These are phyloP conservation scores for Bostrychus sinensis DNA, from an alignment of 2,113 vertebrate species.

Conservation along the genomic window DNA sequence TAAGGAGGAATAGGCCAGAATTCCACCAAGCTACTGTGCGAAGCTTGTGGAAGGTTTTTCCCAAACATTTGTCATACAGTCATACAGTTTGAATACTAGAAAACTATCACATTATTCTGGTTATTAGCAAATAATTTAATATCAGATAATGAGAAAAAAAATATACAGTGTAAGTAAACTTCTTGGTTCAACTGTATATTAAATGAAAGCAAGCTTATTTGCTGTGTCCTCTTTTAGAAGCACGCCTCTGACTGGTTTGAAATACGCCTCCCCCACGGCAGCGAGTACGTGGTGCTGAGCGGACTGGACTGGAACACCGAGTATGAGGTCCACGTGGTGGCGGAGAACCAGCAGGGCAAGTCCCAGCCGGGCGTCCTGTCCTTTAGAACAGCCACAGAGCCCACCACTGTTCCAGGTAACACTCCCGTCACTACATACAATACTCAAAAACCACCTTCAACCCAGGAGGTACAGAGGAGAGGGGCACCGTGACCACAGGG, in stretches of 20 bases:
- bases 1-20: too few species aligned
- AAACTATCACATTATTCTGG: too few species aligned
- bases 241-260: constrained; percentile 87
- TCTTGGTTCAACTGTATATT: too few species aligned
- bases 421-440: constrained; percentile 21
- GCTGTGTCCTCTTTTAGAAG: constrained; percentile 74
- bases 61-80: too few species aligned
- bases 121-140: too few species aligned
- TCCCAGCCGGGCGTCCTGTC: constrained; percentile 84
- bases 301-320: constrained; percentile 95
- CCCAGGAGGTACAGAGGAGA: constrained; percentile 34
- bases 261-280: constrained; percentile 85
- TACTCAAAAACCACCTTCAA: constrained; percentile 39
- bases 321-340: constrained; percentile 91
- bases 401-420: constrained; percentile 93
- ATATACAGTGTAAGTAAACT: too few species aligned
- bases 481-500: constrained; percentile 54
- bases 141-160: too few species aligned
- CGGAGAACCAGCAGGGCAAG: constrained; percentile 93
- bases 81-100: too few species aligned
- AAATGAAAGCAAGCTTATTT: background rate
- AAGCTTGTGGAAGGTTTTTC: too few species aligned
- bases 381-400: constrained; percentile 88
- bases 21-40: too few species aligned
- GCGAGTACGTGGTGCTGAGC: constrained; percentile 86